Evolutionary conservation across 1,140 invertebrate species (phyloP), one percentile per base, ranked within the genome.

Genomic region (Octopus sinensis): DNA sequence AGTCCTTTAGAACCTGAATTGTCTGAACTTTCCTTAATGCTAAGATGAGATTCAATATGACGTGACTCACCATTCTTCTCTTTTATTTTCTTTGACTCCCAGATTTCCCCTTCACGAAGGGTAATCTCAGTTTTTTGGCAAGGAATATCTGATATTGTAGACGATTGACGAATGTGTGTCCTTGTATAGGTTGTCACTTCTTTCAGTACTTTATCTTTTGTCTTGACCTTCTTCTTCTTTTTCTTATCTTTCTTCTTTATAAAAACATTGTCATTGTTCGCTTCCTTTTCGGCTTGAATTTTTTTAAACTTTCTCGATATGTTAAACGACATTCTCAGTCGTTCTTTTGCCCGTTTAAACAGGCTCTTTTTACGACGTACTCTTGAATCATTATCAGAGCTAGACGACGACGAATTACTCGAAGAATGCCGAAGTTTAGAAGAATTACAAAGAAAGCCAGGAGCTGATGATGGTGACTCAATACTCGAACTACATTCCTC

Each of bases 11-110:
- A n/a, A 6, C 17, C 5, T n/a, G 5, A n/a, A 17, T 13, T n/a
- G 30, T 73, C 68, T 13, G 68, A n/a, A 73, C 68, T 73, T 73
- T 73, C 68, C 13, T 73, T 73, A 17, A 73, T 73, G 5, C 30
- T 73, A 13, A 73, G 30, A 23, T 73, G 68, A 3, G 68, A n/a
- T 17, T 73, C 30, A 6, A 73, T 23, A 73, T 13, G 68, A n/a
- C 13, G 17, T 6, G 30, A 73, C 17, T 6, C 6, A 23, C 68
- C 68, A 7, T 13, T n/a, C 68, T 73, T 73, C 17, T 73, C 68
- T 73, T 73, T 7, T n/a, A 73, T 73, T 13, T 73, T 23, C 13
- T 73, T 73, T 23, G 68, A 73, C 68, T 73, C 68, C 68, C 68
- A 73, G 17, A 73, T 23, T 0, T 73, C 68, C 5, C 68, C 68